phyloP scores from a whole-genome alignment of 1,140 invertebrate genomes.

The Neodiprion pinetum region DNA sequence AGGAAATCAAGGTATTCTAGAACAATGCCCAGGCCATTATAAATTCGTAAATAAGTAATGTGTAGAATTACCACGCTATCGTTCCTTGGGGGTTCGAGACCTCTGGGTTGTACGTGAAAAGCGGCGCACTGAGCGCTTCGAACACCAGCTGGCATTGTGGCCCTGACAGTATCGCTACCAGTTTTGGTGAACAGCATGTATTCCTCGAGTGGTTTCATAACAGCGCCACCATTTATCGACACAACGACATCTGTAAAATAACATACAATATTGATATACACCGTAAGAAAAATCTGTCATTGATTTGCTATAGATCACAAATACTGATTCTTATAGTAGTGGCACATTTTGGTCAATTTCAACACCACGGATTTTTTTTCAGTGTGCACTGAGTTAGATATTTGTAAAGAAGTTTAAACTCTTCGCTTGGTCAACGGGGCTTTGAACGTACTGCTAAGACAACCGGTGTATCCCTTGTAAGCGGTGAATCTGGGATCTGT shows the following conservation, averaged over 20 bases:
- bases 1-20: too few relatives aligned
- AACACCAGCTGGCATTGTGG: constrained; percentile 83
- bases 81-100: constrained; percentile 69
- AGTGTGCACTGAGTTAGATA: background rate
- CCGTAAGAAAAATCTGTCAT: constrained; percentile 11
- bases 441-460: constrained; percentile 80
- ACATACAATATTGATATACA: constrained; percentile 15
- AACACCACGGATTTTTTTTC: background rate
- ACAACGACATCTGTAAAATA: constrained; percentile 76
- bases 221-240: constrained; percentile 75
- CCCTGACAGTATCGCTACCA: constrained; percentile 79
- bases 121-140: constrained; percentile 82
- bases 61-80: constrained; percentile 67
- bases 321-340: background rate
- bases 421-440: too few relatives aligned
- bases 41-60: too few relatives aligned
- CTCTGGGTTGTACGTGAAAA: constrained; percentile 69
- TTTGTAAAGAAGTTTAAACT: background rate
- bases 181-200: constrained; percentile 87
- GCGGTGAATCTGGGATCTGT: constrained; percentile 79
- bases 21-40: too few relatives aligned
- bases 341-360: too few relatives aligned
- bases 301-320: background rate
- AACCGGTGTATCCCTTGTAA: constrained; percentile 87
- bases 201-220: constrained; percentile 85